phyloP scores from a whole-genome alignment of 2,113 vertebrate species.

The Python bivittatus region DNA sequence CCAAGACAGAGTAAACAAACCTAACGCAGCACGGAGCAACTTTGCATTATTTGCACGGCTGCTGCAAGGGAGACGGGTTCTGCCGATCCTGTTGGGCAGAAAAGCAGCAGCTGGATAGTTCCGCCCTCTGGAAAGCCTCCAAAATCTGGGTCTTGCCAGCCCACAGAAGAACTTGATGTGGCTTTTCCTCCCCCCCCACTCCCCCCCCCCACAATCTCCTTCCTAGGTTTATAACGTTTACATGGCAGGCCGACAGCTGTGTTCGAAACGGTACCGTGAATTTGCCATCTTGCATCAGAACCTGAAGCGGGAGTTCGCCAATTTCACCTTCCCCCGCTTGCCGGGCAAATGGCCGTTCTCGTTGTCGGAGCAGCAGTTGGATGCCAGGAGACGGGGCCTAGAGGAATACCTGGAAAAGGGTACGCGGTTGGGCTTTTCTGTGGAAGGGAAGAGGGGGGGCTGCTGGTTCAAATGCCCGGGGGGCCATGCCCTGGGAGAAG shows the following conservation, averaged over 20 bases:
- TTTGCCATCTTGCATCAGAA: constrained; percentile 96
- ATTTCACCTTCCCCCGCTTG: constrained; percentile 91
- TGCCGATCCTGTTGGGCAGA: background rate
- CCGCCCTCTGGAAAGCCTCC: background rate
- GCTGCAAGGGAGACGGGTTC: background rate
- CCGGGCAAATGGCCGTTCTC: constrained; percentile 98
- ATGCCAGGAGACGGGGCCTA: constrained; percentile 87
- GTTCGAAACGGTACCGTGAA: constrained; percentile 94
- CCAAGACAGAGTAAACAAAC: background rate
- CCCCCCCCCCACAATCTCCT: background rate
- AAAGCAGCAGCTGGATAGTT: background rate
- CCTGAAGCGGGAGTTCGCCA: constrained; percentile 92
- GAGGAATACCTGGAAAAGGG: constrained; percentile 97
- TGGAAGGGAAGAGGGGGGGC: too few species aligned
- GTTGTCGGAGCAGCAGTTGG: constrained; percentile 93
- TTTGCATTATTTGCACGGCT: background rate
- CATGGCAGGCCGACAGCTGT: constrained; percentile 94
- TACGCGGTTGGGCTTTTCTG: constrained; percentile 24
- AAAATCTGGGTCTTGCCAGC: background rate
- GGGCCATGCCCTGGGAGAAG: too few species aligned
- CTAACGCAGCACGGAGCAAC: background rate
- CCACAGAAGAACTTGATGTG: background rate
- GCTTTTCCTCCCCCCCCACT: background rate
- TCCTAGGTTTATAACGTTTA: constrained; percentile 93
- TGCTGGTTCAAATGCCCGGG: background rate